Evolutionary conservation across 35 echinoderm and acorn worm species (phyloP).

Genomic region (Eucidaris tribuloides): DNA sequence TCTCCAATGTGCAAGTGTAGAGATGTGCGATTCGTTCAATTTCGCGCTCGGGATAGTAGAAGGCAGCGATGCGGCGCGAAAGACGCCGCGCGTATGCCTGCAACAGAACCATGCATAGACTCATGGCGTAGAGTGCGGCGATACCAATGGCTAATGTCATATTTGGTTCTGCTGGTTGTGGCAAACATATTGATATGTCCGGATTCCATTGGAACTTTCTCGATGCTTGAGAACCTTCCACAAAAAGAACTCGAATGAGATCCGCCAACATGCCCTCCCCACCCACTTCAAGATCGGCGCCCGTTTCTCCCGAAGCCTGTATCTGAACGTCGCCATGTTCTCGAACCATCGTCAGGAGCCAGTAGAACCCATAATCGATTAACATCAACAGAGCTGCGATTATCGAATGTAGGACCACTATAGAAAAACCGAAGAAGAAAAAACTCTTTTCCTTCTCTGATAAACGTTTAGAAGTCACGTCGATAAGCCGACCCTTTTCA

Average conservation of each 20-base stretch:
- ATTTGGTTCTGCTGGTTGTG: slow-evolving; percentile 50
- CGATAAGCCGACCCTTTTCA: slow-evolving; percentile 51
- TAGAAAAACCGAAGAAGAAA: slow-evolving; percentile 71
- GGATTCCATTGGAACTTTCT: slow-evolving; percentile 44
- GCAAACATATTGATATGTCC: slow-evolving; percentile 59
- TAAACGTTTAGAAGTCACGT: slow-evolving; percentile 44
- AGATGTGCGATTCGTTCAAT: slow-evolving; percentile 61
- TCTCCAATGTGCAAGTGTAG: slow-evolving; percentile 68
- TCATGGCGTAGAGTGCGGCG: slow-evolving; percentile 53
- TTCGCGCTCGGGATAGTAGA: slow-evolving; percentile 86
- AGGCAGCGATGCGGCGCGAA: slow-evolving; percentile 60
- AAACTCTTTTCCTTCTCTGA: slow-evolving; percentile 69
- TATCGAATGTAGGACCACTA: slow-evolving; percentile 54
- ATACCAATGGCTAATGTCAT: slow-evolving; percentile 46
- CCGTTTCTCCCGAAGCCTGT: slow-evolving; percentile 31
- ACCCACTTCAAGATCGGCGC: slow-evolving; percentile 43
- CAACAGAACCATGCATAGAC: slow-evolving; percentile 67
- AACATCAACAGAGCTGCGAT: slow-evolving; percentile 57
- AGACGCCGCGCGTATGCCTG: slow-evolving; percentile 83
- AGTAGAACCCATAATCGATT: slow-evolving; percentile 72
- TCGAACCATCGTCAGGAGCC: slow-evolving; percentile 51
- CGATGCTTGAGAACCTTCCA: slow-evolving; percentile 64
- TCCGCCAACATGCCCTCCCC: slow-evolving; percentile 49
- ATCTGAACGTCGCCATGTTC: slow-evolving; percentile 61
- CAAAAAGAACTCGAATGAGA: slow-evolving; percentile 46